Evolutionary conservation across 2,888 invertebrate genomes (phyloP).

Genomic region (Drosophila macrospina): DNA sequence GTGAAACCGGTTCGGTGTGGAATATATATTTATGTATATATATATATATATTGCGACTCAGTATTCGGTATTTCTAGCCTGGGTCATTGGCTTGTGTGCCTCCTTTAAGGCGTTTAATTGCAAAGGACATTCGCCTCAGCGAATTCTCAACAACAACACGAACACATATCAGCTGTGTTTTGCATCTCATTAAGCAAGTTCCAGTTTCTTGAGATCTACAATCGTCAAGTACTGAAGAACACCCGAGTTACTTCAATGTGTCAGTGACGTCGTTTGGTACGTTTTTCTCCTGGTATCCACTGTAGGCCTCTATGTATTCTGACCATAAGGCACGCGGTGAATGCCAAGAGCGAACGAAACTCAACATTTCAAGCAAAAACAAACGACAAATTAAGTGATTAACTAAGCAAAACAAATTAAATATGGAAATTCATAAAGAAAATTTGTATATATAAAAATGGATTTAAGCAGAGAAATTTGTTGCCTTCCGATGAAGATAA

Average conservation of each 20-base stretch:
- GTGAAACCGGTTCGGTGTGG: conserved; percentile 58
- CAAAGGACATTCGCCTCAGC: conserved; percentile 30
- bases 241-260: background rate
- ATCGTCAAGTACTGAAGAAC: background rate
- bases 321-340: conserved; percentile 99
- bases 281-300: conserved; percentile 97
- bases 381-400: conserved; percentile 28
- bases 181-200: conserved; percentile 44
- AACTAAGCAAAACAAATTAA: background rate
- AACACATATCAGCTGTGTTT: conserved; percentile 63
- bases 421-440: background rate
- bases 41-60: conserved; percentile 31
- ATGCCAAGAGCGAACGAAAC: conserved; percentile 97
- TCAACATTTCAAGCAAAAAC: conserved; percentile 76
- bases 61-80: conserved; percentile 24
- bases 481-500: too few species aligned
- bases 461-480: too few species aligned
- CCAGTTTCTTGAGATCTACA: conserved; percentile 18
- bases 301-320: conserved; percentile 95
- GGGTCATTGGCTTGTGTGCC: conserved; percentile 38
- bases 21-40: too few species aligned
- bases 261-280: conserved; percentile 65
- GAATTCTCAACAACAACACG: conserved; percentile 34
- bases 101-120: conserved; percentile 21
- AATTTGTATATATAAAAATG: background rate